Base-by-base conservation (phyloP, 2,888 invertebrate species). In the Caenorhabditis uteleia region DNA sequence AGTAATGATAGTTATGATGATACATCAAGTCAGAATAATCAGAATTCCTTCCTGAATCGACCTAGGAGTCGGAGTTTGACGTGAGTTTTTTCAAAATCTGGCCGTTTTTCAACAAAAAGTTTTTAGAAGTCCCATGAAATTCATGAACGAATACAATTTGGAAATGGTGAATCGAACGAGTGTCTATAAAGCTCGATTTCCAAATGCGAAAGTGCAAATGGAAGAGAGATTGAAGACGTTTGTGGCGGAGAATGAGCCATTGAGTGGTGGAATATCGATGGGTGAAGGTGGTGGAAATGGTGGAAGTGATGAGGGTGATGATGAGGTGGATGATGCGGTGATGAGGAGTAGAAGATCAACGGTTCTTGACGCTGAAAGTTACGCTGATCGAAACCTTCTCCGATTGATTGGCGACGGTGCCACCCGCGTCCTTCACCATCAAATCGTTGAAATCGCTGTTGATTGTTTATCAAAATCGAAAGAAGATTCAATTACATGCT, bases 381-480 rank as follows among this genome's bases (percentile, higher is more conserved):
- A 61, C 26, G 71, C 70, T n/a, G 77, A 79, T 53, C 74, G 76
- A 7, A 51, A 62, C 18, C 64, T 82, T 46, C 56, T 80, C 23
- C 55, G 79, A 6, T 23, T 83, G 34, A 75, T 82, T 38, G 80
- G 83, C 10, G 85, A 85, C 70, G 85, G 84, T 79, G 95, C 36
- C 66, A 91, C 95, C 62, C 89, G 97, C 84, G 98, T 98, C 85
- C 92, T 97, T 16, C 94, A 94, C 84, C 92, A 95, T 87, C 90
- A 93, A 87, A 84, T 76, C 27, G 74, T 73, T 23, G 74, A 71
- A 86, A 91, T 97, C 89, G 95, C 95, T 0, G 88, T 93, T 38
- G 97, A 98, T 84, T 97, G 97, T 83, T 86, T 97, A 40, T 91
- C 92, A 85, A 95, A 97, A 85, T 94, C 95, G 0, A 90, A 92